phyloP scores from a whole-genome alignment of 2,888 invertebrate species.

The Oscheius sp. region DNA sequence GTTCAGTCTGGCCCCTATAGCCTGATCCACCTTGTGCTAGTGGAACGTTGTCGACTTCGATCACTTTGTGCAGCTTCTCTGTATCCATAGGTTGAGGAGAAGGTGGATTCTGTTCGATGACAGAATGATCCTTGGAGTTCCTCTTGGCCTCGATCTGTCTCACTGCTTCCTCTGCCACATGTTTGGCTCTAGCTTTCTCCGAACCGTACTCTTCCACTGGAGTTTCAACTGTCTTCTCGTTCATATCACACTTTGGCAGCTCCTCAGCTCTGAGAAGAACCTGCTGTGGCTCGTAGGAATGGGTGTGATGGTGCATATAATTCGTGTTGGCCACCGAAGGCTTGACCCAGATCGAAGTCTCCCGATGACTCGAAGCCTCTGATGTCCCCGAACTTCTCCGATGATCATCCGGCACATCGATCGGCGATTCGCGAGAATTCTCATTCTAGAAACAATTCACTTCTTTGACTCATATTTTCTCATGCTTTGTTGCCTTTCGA shows the following conservation, averaged over 20 bases:
- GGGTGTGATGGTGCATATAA: too few species aligned
- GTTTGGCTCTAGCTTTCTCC: slow-evolving; percentile 26
- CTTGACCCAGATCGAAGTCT: too few species aligned
- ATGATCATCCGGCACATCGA: slow-evolving; percentile 23
- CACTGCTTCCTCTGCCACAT: slow-evolving; percentile 28
- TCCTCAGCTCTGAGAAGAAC: slow-evolving; percentile 11
- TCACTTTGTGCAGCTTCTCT: slow-evolving; percentile 9
- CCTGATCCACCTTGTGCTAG: slow-evolving; percentile 16
- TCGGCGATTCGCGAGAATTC: neutral
- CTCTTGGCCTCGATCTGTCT: slow-evolving; percentile 13
- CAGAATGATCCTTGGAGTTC: slow-evolving; percentile 10
- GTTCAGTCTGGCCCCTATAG: neutral
- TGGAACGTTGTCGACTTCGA: slow-evolving; percentile 15
- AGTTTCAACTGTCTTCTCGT: neutral
- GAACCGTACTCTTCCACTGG: neutral
- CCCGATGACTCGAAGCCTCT: neutral
- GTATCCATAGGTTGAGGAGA: neutral
- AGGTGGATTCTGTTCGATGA: too few species aligned
- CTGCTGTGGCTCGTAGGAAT: neutral
- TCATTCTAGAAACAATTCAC: slow-evolving; percentile 5
- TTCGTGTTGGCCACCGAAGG: too few species aligned
- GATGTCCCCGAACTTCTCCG: neutral
- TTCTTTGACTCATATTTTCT: neutral
- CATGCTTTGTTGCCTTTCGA: slow-evolving; percentile 4
- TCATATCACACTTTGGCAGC: slow-evolving; percentile 8